Evolutionary conservation across 2,113 vertebrate genomes (phyloP).

Genomic region (Strigops habroptila): DNA sequence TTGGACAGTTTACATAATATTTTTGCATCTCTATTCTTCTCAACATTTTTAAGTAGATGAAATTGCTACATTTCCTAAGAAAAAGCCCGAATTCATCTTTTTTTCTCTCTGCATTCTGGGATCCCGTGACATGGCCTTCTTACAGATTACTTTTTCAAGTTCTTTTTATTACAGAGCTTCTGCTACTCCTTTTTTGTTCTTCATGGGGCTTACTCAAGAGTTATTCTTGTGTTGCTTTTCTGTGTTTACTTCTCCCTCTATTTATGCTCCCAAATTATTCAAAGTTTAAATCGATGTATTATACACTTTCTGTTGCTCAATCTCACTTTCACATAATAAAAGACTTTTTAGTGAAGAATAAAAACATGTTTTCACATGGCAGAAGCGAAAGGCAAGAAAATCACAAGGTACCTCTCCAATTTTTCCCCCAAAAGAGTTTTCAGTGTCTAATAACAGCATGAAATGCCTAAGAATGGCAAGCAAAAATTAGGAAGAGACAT

Average conservation of each 20-base stretch:
- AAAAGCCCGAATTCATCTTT: background rate
- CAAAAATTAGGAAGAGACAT: background rate
- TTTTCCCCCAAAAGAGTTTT: background rate
- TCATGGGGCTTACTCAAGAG: background rate
- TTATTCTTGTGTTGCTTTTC: background rate
- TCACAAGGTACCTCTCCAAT: background rate
- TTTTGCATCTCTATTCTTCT: background rate
- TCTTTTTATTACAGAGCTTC: background rate
- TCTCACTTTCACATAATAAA: background rate
- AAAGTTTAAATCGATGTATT: background rate
- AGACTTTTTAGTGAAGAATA: background rate
- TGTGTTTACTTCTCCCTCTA: background rate
- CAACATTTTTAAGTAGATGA: background rate
- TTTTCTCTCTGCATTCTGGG: background rate
- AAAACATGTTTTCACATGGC: rapidly evolving
- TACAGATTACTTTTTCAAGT: background rate
- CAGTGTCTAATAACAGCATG: background rate
- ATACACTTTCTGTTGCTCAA: background rate
- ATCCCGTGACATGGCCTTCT: background rate
- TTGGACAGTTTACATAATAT: background rate
- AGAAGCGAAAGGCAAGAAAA: background rate
- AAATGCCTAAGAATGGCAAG: background rate
- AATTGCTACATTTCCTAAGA: background rate
- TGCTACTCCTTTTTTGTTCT: background rate
- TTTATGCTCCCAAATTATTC: background rate